phyloP scores from a whole-genome alignment of 2,113 vertebrate species.

The Tenebrosternarchus preto region DNA sequence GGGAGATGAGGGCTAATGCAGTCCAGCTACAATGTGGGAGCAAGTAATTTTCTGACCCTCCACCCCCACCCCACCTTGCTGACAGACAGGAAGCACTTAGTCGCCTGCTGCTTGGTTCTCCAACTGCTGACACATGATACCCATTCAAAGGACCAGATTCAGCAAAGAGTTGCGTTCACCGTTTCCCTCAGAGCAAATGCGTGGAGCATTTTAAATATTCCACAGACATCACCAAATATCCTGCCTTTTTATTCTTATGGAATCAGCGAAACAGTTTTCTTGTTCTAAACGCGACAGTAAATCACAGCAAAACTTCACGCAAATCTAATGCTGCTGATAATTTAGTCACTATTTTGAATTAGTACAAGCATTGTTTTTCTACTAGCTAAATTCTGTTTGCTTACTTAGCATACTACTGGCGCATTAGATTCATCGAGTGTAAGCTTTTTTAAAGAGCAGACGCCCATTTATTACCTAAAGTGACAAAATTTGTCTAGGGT shows the following conservation, averaged over 20 bases:
- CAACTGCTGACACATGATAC: slow-evolving; percentile 26
- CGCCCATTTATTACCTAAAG: too few relatives aligned
- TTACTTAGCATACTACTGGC: too few relatives aligned
- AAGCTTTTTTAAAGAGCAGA: too few relatives aligned
- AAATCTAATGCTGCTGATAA: too few relatives aligned
- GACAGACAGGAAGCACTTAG: slow-evolving; percentile 53
- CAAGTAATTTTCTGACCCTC: too few relatives aligned
- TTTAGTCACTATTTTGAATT: too few relatives aligned
- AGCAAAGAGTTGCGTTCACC: slow-evolving; percentile 14
- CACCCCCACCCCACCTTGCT: not conserved
- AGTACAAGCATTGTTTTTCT: too few relatives aligned
- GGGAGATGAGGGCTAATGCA: not conserved
- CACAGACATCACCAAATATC: not conserved
- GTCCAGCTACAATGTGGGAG: slow-evolving; percentile 6
- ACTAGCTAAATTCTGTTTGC: too few relatives aligned
- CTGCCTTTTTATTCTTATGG: not conserved
- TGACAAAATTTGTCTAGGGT: too few relatives aligned
- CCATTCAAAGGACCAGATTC: slow-evolving; percentile 24
- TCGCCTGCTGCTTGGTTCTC: slow-evolving; percentile 36
- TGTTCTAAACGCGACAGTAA: not conserved
- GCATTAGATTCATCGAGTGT: too few relatives aligned
- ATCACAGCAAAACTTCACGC: not conserved
- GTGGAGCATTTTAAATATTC: slow-evolving; percentile 4
- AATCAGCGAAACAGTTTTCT: not conserved
- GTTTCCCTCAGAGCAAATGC: not conserved